phyloP scores from a whole-genome alignment of 2,113 vertebrate species.

The Columbina picui region DNA sequence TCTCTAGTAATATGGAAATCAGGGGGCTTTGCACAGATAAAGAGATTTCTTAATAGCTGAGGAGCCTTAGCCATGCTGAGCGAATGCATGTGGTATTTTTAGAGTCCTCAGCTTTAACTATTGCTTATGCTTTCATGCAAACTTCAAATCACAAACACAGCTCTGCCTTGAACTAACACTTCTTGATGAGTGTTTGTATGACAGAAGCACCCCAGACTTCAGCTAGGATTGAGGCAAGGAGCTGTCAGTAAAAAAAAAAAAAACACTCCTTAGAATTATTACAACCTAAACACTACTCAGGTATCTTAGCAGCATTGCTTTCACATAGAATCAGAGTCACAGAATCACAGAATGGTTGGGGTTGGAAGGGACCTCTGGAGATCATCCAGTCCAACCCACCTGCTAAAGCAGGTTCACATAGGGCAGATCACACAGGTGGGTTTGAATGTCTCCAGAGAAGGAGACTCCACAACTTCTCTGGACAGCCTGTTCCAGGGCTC shows the following conservation, averaged over 20 bases:
- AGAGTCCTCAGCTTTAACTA: not conserved
- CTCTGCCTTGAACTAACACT: not conserved
- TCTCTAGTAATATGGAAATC: conserved; percentile 9
- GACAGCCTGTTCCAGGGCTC: too few relatives aligned
- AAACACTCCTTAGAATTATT: not conserved
- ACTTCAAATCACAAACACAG: not conserved
- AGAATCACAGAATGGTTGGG: too few relatives aligned
- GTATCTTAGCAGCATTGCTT: not conserved
- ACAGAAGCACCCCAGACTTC: not conserved
- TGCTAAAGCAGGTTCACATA: too few relatives aligned
- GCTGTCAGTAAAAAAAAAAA: not conserved
- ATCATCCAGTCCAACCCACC: too few relatives aligned
- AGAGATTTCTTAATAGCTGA: not conserved
- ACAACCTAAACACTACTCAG: not conserved
- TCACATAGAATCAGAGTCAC: not conserved
- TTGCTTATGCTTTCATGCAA: not conserved
- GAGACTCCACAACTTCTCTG: too few relatives aligned
- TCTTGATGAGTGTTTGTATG: not conserved
- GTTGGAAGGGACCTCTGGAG: too few relatives aligned
- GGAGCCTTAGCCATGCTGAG: not conserved
- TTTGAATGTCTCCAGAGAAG: too few relatives aligned
- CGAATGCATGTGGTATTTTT: not conserved
- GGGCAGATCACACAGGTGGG: too few relatives aligned
- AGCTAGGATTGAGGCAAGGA: not conserved
- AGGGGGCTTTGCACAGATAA: not conserved